These are phyloP conservation scores for Paratrypauchen microcephalus DNA, from an alignment of 2,797 vertebrate species.

Conservation along the genomic window DNA sequence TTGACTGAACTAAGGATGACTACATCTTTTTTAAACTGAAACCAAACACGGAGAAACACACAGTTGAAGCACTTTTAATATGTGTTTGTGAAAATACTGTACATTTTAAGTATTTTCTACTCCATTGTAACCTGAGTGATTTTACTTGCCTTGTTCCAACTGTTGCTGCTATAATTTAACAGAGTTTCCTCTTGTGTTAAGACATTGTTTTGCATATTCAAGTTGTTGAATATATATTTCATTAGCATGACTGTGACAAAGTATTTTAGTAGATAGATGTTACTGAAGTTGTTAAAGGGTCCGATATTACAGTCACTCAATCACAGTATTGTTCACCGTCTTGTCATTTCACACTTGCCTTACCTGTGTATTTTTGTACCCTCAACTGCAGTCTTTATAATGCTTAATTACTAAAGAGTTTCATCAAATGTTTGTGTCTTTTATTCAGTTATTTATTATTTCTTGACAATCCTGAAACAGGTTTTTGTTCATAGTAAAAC, in stretches of 20 bases:
- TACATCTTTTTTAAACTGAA: conserved; percentile 41
- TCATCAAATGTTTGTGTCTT: not conserved
- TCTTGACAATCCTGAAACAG: conserved; percentile 56
- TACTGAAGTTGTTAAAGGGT: conserved; percentile 29
- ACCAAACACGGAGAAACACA: conserved; percentile 60
- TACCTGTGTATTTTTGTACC: conserved; percentile 69
- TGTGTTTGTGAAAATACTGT: conserved; percentile 61
- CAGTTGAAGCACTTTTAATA: conserved; percentile 72
- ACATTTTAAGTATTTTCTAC: conserved; percentile 66
- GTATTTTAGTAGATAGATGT: conserved; percentile 46
- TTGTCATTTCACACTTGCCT: conserved; percentile 55
- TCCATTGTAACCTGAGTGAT: conserved; percentile 57
- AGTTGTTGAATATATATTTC: conserved; percentile 43
- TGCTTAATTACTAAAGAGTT: conserved; percentile 9
- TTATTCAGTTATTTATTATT: conserved; percentile 40
- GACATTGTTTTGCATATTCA: conserved; percentile 32
- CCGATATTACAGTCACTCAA: conserved; percentile 38
- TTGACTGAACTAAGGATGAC: conserved; percentile 46
- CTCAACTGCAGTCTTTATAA: conserved; percentile 40
- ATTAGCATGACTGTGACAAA: conserved; percentile 63
- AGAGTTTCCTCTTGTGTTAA: conserved; percentile 47
- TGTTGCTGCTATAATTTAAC: conserved; percentile 61
- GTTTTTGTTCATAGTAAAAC: conserved; percentile 44
- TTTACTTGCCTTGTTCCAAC: conserved; percentile 53
- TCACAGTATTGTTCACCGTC: conserved; percentile 43